Base-by-base conservation (phyloP, 1,140 invertebrate species). In the Diorhabda carinulata region DNA sequence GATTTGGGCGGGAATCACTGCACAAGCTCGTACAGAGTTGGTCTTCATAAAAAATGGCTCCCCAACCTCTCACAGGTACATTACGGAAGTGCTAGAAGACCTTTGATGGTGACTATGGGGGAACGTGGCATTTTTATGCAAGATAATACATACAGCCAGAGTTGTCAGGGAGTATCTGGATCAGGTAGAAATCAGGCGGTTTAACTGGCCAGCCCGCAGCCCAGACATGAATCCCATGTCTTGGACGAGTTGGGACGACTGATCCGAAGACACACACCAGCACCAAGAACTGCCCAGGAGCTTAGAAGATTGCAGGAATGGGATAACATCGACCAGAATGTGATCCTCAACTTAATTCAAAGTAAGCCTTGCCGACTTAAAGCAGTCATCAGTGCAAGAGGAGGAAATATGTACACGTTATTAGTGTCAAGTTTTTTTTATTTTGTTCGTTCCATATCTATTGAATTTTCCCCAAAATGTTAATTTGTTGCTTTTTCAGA, bases 191-290 rank as follows among this genome's bases (percentile, higher is more conserved):
- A 71, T 80, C 67, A 64, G 62, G 57, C 61, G 61, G 25, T 66
- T 77, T 60, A 60, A 74, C 44, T 81, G 78, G 74, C 78, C 81
- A 68, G 71, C 80, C 9, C 57, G 66, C 44, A 75, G 70, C 80
- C 80, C 47, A 6, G 79, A 81, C 73, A 61, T 82, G 2, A 82
- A 81, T 74, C 78, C 78, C 6, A 79, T 69, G 10, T 79, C 5
- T 81, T 79, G 79, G 74, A 80, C 60, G 65, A 71, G 25, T 58
- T 77, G 43, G 67, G 44, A 61, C 65, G 61, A 61, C 57, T 65
- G 57, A 66, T 72, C 47, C 42, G 60, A 62, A 67, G 42, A 44
- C 43, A 62, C 41, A 60, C 6, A 60, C 59, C 59, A n/a, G 25
- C 9, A 25, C 59, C 59, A 60, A 60, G 59, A 60, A 60, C 40